Percentiles rank a stretch among this genome's conserved stretches.
phyloP scores from a whole-genome alignment of 2,888 invertebrate genomes.

The Ichneumoninae sp. region DNA sequence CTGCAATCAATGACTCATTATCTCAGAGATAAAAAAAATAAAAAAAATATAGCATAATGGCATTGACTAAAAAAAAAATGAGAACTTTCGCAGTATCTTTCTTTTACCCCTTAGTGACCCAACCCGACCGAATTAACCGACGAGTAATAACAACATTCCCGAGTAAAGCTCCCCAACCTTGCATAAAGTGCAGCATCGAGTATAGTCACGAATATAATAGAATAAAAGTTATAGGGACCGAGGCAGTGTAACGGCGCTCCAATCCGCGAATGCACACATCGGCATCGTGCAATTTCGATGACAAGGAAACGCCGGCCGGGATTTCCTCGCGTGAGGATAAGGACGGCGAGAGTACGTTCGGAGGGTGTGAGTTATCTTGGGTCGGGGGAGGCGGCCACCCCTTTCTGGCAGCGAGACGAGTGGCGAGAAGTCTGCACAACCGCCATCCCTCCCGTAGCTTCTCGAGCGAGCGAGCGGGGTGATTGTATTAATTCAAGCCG shows the following conservation, averaged over 20 bases:
- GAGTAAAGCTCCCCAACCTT: no score
- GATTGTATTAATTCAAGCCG: slow-evolving; percentile 82
- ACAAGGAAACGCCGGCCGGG: slow-evolving; percentile 73
- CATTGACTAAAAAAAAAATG: no score
- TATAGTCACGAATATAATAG: no score
- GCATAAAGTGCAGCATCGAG: no score
- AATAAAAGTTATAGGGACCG: not conserved
- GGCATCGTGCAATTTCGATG: slow-evolving; percentile 79
- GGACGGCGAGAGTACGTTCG: not conserved
- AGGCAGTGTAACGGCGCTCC: not conserved
- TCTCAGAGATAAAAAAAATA: no score
- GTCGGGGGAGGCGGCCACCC: slow-evolving; percentile 38
- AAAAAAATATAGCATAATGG: no score
- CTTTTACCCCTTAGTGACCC: no score
- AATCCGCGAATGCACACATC: slow-evolving; percentile 5
- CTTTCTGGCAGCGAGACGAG: slow-evolving; percentile 50
- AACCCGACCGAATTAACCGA: no score
- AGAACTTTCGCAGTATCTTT: no score
- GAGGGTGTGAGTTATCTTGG: slow-evolving; percentile 73
- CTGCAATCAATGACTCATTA: no score
- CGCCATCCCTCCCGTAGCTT: slow-evolving; percentile 11
- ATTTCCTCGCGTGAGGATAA: not conserved
- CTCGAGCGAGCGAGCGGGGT: slow-evolving; percentile 63
- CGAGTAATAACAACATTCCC: no score
- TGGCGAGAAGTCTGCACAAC: slow-evolving; percentile 51